These are phyloP conservation scores for Dufourea novaeangliae DNA, from an alignment of 1,140 invertebrate species.

Conservation along the genomic window DNA sequence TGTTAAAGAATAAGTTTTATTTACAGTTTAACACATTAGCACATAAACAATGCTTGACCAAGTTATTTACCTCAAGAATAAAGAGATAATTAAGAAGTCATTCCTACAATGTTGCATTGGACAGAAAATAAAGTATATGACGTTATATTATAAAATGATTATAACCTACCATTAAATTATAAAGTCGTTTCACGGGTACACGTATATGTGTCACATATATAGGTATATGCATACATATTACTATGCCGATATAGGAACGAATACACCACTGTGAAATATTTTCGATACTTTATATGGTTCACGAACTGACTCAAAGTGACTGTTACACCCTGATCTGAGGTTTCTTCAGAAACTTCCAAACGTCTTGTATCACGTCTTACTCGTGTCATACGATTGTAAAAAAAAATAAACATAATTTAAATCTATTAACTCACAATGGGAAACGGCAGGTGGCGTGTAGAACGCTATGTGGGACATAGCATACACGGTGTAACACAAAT, in stretches of 20 bases:
- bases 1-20: conserved; percentile 13
- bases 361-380: too few species aligned
- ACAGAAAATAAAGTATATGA: not conserved
- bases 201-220: not conserved
- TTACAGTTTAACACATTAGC: not conserved
- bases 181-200: conserved; percentile 24
- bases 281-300: not conserved
- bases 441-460: conserved; percentile 24
- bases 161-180: conserved; percentile 48
- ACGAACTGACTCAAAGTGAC: not conserved
- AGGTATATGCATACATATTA: not conserved
- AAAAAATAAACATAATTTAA: conserved; percentile 35
- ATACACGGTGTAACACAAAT: too few species aligned
- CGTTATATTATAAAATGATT: conserved; percentile 24
- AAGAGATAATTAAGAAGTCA: not conserved
- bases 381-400: conserved; percentile 3
- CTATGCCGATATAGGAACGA: not conserved
- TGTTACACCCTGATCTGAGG: too few species aligned
- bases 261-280: not conserved
- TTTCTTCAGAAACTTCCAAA: conserved; percentile 1
- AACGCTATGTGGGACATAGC: too few species aligned
- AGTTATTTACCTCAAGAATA: not conserved
- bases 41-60: not conserved
- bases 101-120: not conserved
- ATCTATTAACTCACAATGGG: conserved; percentile 17